Conservation (phyloP, 2,113 vertebrate species). For the Neomonachus schauinslandi region DNA sequence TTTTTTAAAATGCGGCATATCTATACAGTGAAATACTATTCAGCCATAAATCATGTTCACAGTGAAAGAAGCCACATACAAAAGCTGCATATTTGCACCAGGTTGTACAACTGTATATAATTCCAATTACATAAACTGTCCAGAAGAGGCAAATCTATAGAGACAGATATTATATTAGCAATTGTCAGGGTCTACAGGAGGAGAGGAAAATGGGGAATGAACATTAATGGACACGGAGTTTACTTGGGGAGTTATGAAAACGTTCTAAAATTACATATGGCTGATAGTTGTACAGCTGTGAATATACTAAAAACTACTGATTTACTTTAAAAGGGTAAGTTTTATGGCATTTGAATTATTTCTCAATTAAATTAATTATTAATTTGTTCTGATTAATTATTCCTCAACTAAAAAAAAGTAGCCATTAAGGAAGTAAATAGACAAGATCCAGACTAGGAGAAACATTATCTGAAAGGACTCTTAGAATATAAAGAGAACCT, state of each 20-base stretch:
- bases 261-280: background rate
- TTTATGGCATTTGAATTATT: background rate
- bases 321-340: background rate
- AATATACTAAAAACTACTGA: background rate
- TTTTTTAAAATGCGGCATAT: background rate
- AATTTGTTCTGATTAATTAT: background rate
- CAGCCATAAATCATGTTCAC: background rate
- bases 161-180: background rate
- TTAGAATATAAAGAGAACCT: background rate
- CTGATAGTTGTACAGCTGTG: background rate
- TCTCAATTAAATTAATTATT: background rate
- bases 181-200: background rate
- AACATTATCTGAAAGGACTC: background rate
- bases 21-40: background rate
- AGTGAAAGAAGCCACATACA: background rate
- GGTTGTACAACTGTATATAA: background rate
- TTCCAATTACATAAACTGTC: background rate
- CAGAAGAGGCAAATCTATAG: background rate
- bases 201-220: background rate
- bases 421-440: background rate
- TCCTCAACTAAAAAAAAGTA: background rate
- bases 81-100: background rate
- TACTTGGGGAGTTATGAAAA: background rate
- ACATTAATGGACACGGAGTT: background rate
- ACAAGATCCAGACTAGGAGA: background rate